Evolutionary conservation across 2,113 vertebrate species (phyloP).

Genomic region (Phrynocephalus versicolor): DNA sequence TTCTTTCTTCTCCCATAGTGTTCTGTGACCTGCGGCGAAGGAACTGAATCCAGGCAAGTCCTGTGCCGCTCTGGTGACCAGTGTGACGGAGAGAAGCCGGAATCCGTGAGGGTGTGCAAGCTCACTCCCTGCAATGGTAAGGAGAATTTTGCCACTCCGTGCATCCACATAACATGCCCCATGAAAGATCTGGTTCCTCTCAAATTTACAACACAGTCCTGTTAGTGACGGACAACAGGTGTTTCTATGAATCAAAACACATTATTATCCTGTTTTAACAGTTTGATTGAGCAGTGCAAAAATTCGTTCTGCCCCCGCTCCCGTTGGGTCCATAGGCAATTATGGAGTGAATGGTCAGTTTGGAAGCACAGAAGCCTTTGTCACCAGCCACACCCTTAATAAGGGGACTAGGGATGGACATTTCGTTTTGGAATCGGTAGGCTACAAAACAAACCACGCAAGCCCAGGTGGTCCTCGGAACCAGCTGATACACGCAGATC

Average conservation of each 20-base stretch:
- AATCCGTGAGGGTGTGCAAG: constrained; percentile 78
- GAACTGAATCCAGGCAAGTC: constrained; percentile 82
- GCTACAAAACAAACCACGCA: too few species aligned
- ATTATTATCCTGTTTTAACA: neutral
- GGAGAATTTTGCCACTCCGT: neutral
- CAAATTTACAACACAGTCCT: too few species aligned
- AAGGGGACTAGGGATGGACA: too few species aligned
- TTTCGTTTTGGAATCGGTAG: too few species aligned
- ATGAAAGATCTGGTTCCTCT: neutral
- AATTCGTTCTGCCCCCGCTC: too few species aligned
- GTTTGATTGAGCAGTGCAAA: too few species aligned
- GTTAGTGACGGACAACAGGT: neutral
- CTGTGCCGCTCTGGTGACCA: constrained; percentile 84
- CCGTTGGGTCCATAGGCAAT: too few species aligned
- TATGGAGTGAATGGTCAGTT: too few species aligned
- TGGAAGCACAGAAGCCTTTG: too few species aligned
- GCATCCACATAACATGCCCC: rapidly evolving
- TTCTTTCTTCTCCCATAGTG: constrained; percentile 76
- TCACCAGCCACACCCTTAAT: too few species aligned
- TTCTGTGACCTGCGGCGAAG: constrained; percentile 92
- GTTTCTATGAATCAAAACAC: neutral
- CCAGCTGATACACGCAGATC: too few species aligned
- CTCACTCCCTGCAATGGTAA: constrained; percentile 85
- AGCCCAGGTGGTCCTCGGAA: too few species aligned
- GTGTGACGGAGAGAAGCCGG: constrained; percentile 86